Base-by-base conservation (phyloP, 2,888 invertebrate species). In the Amphipyra berbera region DNA sequence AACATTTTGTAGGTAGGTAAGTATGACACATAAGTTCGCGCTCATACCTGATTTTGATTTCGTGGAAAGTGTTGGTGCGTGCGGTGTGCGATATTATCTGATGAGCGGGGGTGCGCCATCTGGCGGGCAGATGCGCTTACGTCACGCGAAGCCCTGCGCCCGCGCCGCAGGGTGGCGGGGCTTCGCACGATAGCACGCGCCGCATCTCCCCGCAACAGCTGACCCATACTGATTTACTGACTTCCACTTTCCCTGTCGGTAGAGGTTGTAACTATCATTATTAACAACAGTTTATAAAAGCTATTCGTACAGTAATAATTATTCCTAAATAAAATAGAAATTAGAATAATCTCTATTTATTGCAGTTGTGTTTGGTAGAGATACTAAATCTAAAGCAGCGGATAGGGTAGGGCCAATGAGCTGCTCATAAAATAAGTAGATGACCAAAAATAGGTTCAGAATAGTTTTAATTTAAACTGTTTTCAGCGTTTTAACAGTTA, bases 81-180 rank as follows among this genome's bases (percentile, higher is more conserved):
- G 88, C 86, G 88, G 79, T 79, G 86, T 88, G 92, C 89, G 93
- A 94, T 94, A 93, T 90, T 90, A 95, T 95, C 94, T 92, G 61
- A 21, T 79, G 77, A 71, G 82, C 83, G 88, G 91, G 92, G 85
- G 88, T 84, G 84, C 88, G 91, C 94, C 95, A 94, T 93, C 94
- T 94, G 94, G 84, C 91, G 82, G 91, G 90, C 94, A 94, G 94
- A 94, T 94, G 94, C 88, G 81, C 88, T 93, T 93, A 93, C 93
- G 94, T 94, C 94, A 94, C 91, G 91, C 90, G 94, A 94, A 93
- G 92, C 78, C 77, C 75, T 63, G 71, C 58, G 65, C 71, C 15
- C 53, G 21, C 73, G 68, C 76, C 79, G 81, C 79, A 84, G 86
- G 88, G 67, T 38, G 45, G 66, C 55, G 49, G 69, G 91, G 90